phyloP scores from a whole-genome alignment of 2,113 vertebrate species.

The Scomber scombrus region DNA sequence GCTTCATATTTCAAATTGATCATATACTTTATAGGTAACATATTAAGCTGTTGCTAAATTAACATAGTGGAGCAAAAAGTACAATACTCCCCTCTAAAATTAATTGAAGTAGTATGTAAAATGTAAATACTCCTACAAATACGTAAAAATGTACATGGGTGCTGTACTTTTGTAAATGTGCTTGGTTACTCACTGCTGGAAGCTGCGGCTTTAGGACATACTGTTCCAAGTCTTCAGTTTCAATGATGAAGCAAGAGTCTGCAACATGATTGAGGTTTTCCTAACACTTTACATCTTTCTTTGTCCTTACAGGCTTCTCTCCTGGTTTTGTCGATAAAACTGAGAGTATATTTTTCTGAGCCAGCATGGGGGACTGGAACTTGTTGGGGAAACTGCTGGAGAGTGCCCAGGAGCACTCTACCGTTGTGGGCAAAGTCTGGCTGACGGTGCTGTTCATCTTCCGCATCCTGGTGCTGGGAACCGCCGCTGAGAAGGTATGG shows the following conservation, averaged over 20 bases:
- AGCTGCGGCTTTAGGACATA: background rate
- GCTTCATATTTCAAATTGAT: too few relatives aligned
- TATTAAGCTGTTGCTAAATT: too few relatives aligned
- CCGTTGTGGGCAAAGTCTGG: conserved; percentile 92
- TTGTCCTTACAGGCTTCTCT: conserved; percentile 52
- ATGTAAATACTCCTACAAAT: too few relatives aligned
- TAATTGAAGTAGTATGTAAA: too few relatives aligned
- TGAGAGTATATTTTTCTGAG: conserved; percentile 40
- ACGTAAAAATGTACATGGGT: too few relatives aligned
- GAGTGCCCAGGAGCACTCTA: conserved; percentile 91
- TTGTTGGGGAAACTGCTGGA: conserved; percentile 91
- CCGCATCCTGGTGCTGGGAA: conserved; percentile 90
- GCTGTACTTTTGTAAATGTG: too few relatives aligned
- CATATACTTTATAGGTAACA: too few relatives aligned
- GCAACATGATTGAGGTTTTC: too few relatives aligned
- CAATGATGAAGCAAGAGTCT: too few relatives aligned
- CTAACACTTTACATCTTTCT: background rate
- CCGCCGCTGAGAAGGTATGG: conserved; percentile 91
- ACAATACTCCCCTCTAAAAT: too few relatives aligned
- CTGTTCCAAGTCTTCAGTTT: background rate
- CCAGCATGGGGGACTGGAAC: conserved; percentile 90
- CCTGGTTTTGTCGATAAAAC: conserved; percentile 51
- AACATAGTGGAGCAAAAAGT: too few relatives aligned
- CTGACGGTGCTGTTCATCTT: conserved; percentile 91
- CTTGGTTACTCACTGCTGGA: too few relatives aligned